Percentiles rank a stretch among this genome's conserved stretches.
Conservation (phyloP, 2,888 invertebrate genomes). For the Stenotaenia linearis region DNA sequence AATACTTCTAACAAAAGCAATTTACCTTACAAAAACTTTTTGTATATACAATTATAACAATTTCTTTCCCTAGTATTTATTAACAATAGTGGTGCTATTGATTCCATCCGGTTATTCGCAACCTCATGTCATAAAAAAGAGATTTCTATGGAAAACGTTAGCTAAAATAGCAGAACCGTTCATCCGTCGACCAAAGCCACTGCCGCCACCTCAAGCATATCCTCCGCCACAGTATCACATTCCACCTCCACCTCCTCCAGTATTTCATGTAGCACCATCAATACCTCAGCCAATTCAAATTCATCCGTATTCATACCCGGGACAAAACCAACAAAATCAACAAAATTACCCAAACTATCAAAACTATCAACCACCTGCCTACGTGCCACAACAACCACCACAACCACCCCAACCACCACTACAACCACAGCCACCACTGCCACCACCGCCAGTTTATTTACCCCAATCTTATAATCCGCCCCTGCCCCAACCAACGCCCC, state of each 20-base stretch:
- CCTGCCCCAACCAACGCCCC: no score
- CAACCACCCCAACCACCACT: neutral
- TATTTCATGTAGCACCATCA: conserved; percentile 28
- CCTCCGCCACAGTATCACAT: neutral
- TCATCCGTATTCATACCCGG: conserved; percentile 28
- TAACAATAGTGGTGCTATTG: neutral
- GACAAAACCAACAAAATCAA: no score
- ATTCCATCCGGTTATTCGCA: neutral
- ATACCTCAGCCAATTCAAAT: conserved; percentile 27
- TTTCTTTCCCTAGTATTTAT: neutral
- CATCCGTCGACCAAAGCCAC: neutral
- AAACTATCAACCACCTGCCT: neutral
- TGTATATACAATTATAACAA: no score
- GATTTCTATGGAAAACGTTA: conserved; percentile 27
- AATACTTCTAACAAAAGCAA: neutral
- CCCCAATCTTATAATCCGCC: no score
- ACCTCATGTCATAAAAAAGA: conserved; percentile 6
- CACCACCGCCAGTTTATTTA: conserved; percentile 13
- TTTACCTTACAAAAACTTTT: no score
- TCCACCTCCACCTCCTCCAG: neutral
- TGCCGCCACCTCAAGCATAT: neutral
- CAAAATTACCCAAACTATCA: no score
- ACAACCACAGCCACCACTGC: neutral
- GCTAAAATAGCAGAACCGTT: conserved; percentile 27
- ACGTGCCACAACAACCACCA: neutral